Base-by-base conservation (phyloP, 2,888 invertebrate species). In the Colletes collaris region DNA sequence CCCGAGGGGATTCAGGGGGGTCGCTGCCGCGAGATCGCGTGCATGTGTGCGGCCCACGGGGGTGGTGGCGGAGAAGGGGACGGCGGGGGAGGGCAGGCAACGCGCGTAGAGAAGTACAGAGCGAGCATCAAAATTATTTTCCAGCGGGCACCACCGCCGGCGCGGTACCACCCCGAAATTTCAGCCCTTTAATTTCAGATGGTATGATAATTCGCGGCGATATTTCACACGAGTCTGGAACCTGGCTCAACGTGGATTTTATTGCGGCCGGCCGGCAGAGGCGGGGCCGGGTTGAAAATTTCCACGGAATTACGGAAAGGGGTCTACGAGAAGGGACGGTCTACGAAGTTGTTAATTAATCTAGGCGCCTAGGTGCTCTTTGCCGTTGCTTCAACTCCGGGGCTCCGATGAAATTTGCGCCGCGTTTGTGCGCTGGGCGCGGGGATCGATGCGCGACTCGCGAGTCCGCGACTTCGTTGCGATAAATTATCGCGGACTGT, bases 101-200 rank as follows among this genome's bases (percentile, higher is more conserved):
- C 35, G 76, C 74, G 77, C 64, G 76, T 73, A 83, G 76, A 83
- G 76, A 81, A 79, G 79, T 81, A 81, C 82, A 86, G 81, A 81
- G 80, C 76, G 79, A 83, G 82, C 87, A 81, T 87, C 89, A 87
- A 90, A 91, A 91, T 91, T 91, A 91, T 91, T 91, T 91, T 90
- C 87, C 88, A 89, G 70, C 89, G 86, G 83, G 84, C 83, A 86
- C 86, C 81, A 83, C 76, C 86, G 81, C 80, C 77, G 79, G 76
- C 70, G 73, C 72, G 76, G 81, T 82, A 85, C 85, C 86, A 81
- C 78, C 82, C 85, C 88, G 88, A 91, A 91, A 89, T 90, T 91
- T 89, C 91, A 89, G 87, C 89, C 91, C 92, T 92, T 92, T 91
- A 90, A 91, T 92, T 92, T 91, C 90, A 90, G 90, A 91, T 89